phyloP scores from a whole-genome alignment of 1,140 invertebrate species.

The Trichonephila clavipes region DNA sequence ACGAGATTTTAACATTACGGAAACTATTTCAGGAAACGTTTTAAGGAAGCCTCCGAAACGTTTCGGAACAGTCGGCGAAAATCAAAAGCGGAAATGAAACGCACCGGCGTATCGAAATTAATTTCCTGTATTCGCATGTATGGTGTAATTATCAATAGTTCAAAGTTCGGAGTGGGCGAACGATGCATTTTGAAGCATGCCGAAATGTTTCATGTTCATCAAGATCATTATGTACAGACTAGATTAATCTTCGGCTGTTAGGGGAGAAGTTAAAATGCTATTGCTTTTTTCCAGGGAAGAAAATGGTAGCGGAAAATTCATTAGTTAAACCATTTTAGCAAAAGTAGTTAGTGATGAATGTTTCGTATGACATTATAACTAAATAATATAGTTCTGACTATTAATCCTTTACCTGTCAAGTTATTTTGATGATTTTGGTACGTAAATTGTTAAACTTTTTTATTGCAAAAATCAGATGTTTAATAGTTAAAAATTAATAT shows the following conservation, averaged over 20 bases:
- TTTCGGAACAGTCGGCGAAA: neutral
- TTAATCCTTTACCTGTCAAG: no score
- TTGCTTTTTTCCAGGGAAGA: neutral
- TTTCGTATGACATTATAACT: no score
- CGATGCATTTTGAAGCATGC: neutral
- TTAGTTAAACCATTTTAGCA: no score
- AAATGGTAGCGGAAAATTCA: neutral
- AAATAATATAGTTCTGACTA: no score
- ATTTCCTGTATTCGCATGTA: slow-evolving; percentile 2
- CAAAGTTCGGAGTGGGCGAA: neutral
- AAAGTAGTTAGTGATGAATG: no score
- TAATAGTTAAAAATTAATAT: no score
- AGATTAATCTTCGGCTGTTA: neutral
- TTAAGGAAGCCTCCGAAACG: slow-evolving; percentile 19
- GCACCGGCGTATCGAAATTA: slow-evolving; percentile 38
- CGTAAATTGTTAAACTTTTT: no score
- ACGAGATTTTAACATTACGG: slow-evolving; percentile 50
- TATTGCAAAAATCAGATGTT: no score
- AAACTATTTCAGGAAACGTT: slow-evolving; percentile 33
- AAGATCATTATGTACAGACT: neutral
- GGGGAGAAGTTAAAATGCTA: neutral
- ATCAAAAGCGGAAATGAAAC: slow-evolving; percentile 31
- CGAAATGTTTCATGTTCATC: neutral
- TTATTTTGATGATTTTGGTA: no score
- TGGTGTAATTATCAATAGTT: neutral